Percentiles rank a stretch among this genome's conserved stretches.
phyloP scores from a whole-genome alignment of 1,140 invertebrate species.

The Platorchestia sp. region DNA sequence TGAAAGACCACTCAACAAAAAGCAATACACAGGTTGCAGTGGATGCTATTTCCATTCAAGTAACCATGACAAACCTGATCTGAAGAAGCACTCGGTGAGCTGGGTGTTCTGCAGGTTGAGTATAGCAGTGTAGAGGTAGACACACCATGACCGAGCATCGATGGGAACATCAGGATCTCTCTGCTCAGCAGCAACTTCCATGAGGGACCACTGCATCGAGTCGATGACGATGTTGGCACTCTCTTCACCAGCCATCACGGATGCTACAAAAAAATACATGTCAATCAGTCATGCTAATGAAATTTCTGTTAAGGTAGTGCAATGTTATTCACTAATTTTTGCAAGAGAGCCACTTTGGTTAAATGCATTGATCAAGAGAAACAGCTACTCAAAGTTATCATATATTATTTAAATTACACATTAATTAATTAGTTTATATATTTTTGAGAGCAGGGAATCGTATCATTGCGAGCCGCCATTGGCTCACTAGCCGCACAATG shows the following conservation, averaged over 20 bases:
- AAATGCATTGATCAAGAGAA: no score
- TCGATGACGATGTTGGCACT: constrained; percentile 27
- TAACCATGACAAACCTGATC: neutral
- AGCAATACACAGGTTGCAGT: neutral
- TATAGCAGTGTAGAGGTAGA: constrained; percentile 47
- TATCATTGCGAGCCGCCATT: no score
- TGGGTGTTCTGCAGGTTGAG: constrained; percentile 1
- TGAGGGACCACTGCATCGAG: constrained; percentile 7
- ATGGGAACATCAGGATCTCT: neutral
- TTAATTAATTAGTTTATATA: no score
- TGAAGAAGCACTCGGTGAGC: constrained; percentile 13
- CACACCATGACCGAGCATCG: neutral
- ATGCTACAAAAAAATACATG: neutral
- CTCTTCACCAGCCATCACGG: constrained; percentile 22
- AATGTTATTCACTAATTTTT: neutral
- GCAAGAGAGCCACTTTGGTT: no score
- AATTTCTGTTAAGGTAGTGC: neutral
- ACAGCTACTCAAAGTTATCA: no score
- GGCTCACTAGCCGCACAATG: no score
- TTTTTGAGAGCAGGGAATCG: no score
- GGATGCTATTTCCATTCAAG: neutral
- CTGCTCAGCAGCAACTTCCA: neutral
- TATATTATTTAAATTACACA: no score
- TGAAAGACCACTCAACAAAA: neutral
- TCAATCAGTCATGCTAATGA: neutral